Percentiles rank a stretch among this genome's conserved stretches.
These are phyloP conservation scores for Xenops minutus DNA, from an alignment of 2,797 vertebrate species.

Conservation along the genomic window DNA sequence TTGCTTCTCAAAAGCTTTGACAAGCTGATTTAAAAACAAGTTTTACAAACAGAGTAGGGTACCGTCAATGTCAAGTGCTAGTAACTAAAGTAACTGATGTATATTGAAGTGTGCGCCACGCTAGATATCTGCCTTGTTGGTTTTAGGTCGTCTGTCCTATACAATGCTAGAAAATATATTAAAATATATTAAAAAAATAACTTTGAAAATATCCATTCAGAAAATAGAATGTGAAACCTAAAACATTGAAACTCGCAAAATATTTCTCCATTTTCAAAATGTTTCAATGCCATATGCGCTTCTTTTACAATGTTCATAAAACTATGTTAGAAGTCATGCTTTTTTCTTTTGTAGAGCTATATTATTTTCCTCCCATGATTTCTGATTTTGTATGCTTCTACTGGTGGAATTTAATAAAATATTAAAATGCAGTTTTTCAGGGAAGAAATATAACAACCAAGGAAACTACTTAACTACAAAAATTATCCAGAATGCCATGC, in stretches of 20 bases:
- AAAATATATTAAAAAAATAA: neutral
- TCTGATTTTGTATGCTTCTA: conserved; percentile 37
- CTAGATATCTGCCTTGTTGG: conserved; percentile 50
- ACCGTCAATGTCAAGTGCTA: conserved; percentile 22
- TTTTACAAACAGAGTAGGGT: conserved; percentile 48
- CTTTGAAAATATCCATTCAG: conserved; percentile 12
- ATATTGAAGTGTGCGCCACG: conserved; percentile 17
- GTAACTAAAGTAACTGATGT: conserved; percentile 13
- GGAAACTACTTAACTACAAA: neutral
- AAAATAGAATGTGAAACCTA: conserved; percentile 19
- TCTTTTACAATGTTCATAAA: neutral
- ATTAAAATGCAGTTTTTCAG: conserved; percentile 34
- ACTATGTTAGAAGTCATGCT: neutral
- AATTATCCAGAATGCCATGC: neutral
- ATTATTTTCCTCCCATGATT: conserved; percentile 28
- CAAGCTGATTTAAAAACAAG: conserved; percentile 48
- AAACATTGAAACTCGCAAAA: conserved; percentile 6
- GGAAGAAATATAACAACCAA: conserved; percentile 4
- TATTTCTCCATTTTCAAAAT: conserved; percentile 2
- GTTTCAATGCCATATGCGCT: neutral
- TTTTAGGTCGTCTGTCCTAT: conserved; percentile 55
- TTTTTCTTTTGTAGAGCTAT: conserved; percentile 41
- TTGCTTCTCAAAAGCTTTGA: conserved; percentile 67
- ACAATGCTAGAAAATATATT: neutral
- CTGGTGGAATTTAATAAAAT: conserved; percentile 27